phyloP scores from a whole-genome alignment of 2,113 vertebrate species.

The Cochlearius cochlearius region DNA sequence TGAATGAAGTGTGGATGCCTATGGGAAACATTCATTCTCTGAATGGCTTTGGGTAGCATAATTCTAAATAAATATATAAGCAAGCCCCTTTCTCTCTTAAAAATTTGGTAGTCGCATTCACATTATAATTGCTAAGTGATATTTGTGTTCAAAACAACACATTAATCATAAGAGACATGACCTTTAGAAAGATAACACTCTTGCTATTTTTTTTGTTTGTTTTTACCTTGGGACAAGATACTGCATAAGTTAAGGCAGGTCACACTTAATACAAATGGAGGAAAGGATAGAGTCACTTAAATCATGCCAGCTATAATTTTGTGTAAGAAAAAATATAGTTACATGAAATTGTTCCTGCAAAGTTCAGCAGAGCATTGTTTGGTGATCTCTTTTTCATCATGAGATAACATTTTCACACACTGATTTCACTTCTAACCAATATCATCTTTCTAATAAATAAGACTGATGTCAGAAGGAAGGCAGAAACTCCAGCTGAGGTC shows the following conservation, averaged over 20 bases:
- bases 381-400: background rate
- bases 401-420: background rate
- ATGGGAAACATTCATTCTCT: background rate
- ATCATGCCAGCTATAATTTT: background rate
- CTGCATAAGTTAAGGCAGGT: slow-evolving; percentile 15
- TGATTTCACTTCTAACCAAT: background rate
- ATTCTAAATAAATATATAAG: background rate
- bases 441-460: background rate
- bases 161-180: slow-evolving; percentile 61
- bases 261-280: background rate
- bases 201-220: background rate
- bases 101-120: background rate
- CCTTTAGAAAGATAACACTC: slow-evolving; percentile 52
- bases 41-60: background rate
- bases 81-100: background rate
- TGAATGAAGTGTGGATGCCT: background rate
- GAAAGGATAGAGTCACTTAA: background rate
- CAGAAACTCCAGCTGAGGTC: background rate
- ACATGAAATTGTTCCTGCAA: background rate
- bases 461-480: background rate
- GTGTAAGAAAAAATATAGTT: background rate
- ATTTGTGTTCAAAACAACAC: slow-evolving; percentile 49
- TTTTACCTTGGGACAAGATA: slow-evolving; percentile 4
- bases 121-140: slow-evolving; percentile 63
- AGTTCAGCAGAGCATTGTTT: background rate